Evolutionary conservation across 2,888 invertebrate species (phyloP), one percentile per base, ranked within the genome.

Genomic region (Drosophila robusta): DNA sequence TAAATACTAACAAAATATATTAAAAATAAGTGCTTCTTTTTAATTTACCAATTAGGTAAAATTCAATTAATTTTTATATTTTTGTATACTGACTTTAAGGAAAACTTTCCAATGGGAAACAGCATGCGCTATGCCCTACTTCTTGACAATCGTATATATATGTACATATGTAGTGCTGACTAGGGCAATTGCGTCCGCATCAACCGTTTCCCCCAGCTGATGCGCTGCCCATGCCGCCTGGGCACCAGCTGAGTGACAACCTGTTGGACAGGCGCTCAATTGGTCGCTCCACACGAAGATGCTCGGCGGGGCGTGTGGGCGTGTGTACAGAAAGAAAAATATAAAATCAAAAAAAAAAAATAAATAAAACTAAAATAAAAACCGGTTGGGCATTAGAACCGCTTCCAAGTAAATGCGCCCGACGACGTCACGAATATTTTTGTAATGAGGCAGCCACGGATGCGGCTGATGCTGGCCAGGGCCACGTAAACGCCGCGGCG

Each of bases 191-290:
- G 29, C 54, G 54, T 29, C 9, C 44, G 36, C 55, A 51, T 44
- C 24, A 63, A 39, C 42, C 4, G 16, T 18, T 50, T n/a, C n/a
- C 18, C 16, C 14, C 38, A 52, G 52, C 73, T 16, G 60, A 54
- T 67, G 46, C 52, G 52, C 52, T 22, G 12, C 39, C 47, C 38
- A 45, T 50, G 38, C 18, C 14, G 42, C 14, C 50, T 46, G 54
- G 68, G 39, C 68, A 58, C 18, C 52, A 56, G 71, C 62, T 80
- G 85, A 87, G 60, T 70, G 80, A 70, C 80, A 80, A 85, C 79
- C 82, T 85, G 82, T 81, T 80, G 69, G 57, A 66, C 75, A 63
- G 56, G 36, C 66, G 61, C 54, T 63, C 79, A 78, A 76, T 78
- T 78, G 75, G 24, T 44, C 22, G 54, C 51, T 36, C 44, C 60